Evolutionary conservation across 2,797 vertebrate genomes (phyloP), one percentile per base, ranked within the genome.

Genomic region (Benthosema pterotum): DNA sequence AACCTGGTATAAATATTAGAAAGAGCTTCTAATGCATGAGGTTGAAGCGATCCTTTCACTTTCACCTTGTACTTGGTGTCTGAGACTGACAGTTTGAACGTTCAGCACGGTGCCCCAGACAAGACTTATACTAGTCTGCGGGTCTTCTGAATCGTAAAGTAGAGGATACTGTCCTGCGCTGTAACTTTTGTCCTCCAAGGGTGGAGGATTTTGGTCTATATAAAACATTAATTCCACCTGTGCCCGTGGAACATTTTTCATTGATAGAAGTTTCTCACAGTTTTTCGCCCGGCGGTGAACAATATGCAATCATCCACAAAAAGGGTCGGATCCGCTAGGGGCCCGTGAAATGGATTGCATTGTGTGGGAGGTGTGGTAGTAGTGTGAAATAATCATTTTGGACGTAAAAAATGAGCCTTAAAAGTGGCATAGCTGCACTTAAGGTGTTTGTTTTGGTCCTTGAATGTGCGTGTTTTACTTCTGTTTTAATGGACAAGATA

Each of bases 21-120:
- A 52, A 22, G n/a, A 54, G 69, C 52, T 69, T 69, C 52, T 63
- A 60, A 84, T 80, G 63, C 62, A 69, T 65, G 65, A 72, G 32
- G 45, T 68, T 60, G 58, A 60, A 52, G 50, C 60, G 42, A 57
- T 54, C 50, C 47, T 55, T 48, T n/a, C n/a, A n/a, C n/a, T n/a
- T 62, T 62, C 52, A 66, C 59, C 57, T 74, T 52, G 51, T 77
- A 52, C 45, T 73, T 65, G 52, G 42, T 61, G 55, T 55, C 22
- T 42, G 54, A 5, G 28, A 32, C 71, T 17, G 65, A 59, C 64
- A 67, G 55, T 47, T 6, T 5, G 42, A 38, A 59, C 38, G 50
- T 38, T 60, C 11, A 19, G 18, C 14, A 8, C 28, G 6, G 28
- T 32, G 7, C 60, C 28, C 18, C 42, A 5, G 42, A 19, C 54